Conservation (phyloP, 2,797 vertebrate genomes). For the Lacerta agilis region DNA sequence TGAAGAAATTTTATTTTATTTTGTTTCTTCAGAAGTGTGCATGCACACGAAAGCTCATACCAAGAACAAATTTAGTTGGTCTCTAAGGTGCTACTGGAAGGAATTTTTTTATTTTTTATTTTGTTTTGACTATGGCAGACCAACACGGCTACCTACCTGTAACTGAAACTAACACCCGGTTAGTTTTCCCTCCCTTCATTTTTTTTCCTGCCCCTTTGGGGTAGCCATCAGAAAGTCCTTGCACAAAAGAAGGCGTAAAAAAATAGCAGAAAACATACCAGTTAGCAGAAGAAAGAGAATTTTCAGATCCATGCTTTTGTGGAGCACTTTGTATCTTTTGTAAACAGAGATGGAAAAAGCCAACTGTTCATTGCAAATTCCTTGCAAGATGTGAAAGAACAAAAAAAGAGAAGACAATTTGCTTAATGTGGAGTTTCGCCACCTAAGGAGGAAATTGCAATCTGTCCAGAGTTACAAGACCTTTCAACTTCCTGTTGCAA, state of each 20-base stretch:
- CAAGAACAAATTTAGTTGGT: no score
- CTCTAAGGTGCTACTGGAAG: no score
- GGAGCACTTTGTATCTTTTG: background rate
- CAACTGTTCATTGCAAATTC: background rate
- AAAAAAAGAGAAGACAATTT: constrained; percentile 52
- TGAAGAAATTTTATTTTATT: no score
- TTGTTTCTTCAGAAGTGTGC: no score
- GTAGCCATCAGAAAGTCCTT: background rate
- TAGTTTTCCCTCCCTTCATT: no score
- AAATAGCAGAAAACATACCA: constrained; percentile 46
- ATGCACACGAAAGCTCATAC: no score
- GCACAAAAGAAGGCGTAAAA: background rate
- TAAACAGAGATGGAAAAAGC: background rate
- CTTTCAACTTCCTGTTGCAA: constrained; percentile 7
- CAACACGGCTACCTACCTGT: no score
- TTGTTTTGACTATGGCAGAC: no score
- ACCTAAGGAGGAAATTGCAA: constrained; percentile 71
- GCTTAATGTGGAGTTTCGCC: constrained; percentile 50
- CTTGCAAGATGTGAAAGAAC: constrained; percentile 25
- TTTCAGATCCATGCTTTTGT: constrained; percentile 51
- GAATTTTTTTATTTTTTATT: no score
- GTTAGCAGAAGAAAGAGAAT: constrained; percentile 60
- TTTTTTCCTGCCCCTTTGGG: background rate
- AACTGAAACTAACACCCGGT: background rate
- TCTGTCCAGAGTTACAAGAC: background rate